Evolutionary conservation across 1,140 invertebrate species (phyloP), one percentile per base, ranked within the genome.

Genomic region (Psilanteris sp.): DNA sequence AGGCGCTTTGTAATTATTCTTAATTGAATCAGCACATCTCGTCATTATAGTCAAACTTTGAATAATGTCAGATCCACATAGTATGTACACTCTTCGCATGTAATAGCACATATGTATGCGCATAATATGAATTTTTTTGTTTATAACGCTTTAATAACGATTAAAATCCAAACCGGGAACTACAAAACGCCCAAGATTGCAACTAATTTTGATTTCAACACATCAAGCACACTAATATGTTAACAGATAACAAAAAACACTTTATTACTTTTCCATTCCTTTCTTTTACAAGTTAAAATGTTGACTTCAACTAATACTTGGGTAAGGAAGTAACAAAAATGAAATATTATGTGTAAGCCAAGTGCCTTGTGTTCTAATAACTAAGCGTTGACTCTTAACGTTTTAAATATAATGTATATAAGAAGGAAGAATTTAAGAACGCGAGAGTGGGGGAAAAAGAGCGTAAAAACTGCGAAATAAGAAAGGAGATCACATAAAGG

Each of bases 321-420:
- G 32, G 36, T 44, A 55, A 59, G 31, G 34, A 52, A 68, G 64
- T 68, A 79, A 81, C 68, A 81, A 76, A 84, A 83, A 77, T 81
- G 85, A 79, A 83, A 78, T 82, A 86, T 81, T 83, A 87, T 83
- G 78, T 85, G 81, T 87, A 88, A 87, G 85, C 83, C 84, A 88
- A 88, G 86, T 88, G 86, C 86, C 86, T 88, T 88, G 83, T 85
- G 85, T 87, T 86, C 86, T 85, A 83, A 83, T 86, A 85, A 87
- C 83, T 86, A 88, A 86, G 85, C 85, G 84, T 88, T 87, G 84
- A 88, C 83, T 86, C 84, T 85, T 84, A 83, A 83, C 85, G 57
- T 73, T 48, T 64, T 57, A 72, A 73, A 73, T 73, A 73, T 85
- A 87, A 79, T 81, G 85, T 84, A 82, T 79, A 84, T 80, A 80